Conservation (phyloP, 1,140 invertebrate genomes). For the Sarcophaga peregrina region DNA sequence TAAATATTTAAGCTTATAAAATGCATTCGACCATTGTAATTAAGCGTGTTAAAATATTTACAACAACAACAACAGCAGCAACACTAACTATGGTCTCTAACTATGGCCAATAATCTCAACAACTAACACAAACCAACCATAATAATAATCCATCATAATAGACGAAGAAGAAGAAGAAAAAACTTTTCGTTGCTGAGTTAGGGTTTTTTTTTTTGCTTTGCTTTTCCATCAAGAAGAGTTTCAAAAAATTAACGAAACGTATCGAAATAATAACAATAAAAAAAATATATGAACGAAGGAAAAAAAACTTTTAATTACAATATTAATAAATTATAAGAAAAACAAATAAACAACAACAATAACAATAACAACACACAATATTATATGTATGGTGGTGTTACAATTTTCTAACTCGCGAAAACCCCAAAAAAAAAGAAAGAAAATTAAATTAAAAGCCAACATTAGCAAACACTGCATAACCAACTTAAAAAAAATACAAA, state of each 20-base stretch:
- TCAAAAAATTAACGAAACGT: constrained; percentile 38
- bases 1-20: not conserved
- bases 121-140: not conserved
- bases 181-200: not conserved
- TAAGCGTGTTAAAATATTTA: constrained; percentile 24
- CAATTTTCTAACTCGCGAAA: constrained; percentile 1
- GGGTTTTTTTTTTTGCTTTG: not conserved
- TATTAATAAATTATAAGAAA: not conserved
- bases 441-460: constrained; percentile 13
- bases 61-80: constrained; percentile 16
- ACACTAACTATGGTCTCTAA: not conserved
- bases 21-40: constrained; percentile 37
- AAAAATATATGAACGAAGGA: not conserved
- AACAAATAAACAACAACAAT: not conserved
- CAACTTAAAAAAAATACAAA: not conserved
- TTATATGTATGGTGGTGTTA: no score
- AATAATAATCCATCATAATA: not conserved
- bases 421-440: not conserved
- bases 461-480: constrained; percentile 19
- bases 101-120: not conserved
- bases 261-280: constrained; percentile 20
- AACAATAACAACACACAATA: not conserved
- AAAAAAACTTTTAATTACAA: not conserved
- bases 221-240: not conserved
- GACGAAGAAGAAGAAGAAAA: not conserved